Conservation (phyloP, 2,113 vertebrate species). For the Hippocampus mohnikei region DNA sequence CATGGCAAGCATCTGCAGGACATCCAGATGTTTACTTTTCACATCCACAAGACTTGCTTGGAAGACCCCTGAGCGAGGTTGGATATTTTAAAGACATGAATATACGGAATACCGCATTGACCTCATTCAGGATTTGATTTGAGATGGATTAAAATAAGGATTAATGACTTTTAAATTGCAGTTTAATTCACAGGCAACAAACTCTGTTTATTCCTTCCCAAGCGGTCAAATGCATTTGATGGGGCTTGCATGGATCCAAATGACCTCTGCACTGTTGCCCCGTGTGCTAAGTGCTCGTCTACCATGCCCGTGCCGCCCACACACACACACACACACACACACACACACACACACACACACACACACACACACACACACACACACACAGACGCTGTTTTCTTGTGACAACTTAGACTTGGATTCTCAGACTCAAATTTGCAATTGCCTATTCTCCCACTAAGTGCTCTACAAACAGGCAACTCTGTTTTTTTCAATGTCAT, state of each 20-base stretch:
- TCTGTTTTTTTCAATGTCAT: not conserved
- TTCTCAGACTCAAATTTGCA: too few species aligned
- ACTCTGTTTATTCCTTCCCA: conserved; percentile 25
- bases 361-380: too few species aligned
- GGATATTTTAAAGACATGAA: not conserved
- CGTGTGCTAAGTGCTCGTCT: too few species aligned
- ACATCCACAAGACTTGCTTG: conserved; percentile 1
- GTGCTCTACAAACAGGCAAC: not conserved
- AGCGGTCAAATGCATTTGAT: not conserved
- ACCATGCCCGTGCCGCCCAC: too few species aligned
- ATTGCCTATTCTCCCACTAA: too few species aligned
- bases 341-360: too few species aligned
- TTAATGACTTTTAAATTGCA: conserved; percentile 74
- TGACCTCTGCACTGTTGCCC: too few species aligned
- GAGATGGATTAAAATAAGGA: conserved; percentile 70
- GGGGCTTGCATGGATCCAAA: not conserved
- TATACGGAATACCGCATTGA: conserved; percentile 24
- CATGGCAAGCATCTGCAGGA: conserved; percentile 26
- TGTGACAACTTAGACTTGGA: too few species aligned
- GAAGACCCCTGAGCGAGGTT: not conserved
- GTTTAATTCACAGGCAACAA: conserved; percentile 65
- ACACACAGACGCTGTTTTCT: too few species aligned
- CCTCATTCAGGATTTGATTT: conserved; percentile 56
- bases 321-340: too few species aligned
- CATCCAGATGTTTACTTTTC: conserved; percentile 15